Evolutionary conservation across 2,888 invertebrate genomes (phyloP).

Genomic region (Pristionchus japonicus): DNA sequence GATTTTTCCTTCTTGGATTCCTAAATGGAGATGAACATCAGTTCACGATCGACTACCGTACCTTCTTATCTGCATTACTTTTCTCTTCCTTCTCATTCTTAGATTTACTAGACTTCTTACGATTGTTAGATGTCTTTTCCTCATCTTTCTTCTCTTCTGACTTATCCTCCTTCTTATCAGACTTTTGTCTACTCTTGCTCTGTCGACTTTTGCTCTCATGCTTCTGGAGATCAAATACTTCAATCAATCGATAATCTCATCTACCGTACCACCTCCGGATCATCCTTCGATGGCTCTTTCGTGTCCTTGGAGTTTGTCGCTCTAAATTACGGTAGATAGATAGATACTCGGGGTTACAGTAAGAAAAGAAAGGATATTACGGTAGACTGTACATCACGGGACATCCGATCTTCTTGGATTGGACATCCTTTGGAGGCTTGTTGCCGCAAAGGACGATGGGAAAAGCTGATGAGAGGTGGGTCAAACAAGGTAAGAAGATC

Average conservation of each 20-base stretch:
- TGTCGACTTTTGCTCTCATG: not conserved
- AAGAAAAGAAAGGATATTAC: not conserved
- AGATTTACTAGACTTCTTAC: too few relatives aligned
- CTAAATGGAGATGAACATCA: not conserved
- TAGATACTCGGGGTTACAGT: too few relatives aligned
- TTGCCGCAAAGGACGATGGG: not conserved
- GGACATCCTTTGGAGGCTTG: not conserved
- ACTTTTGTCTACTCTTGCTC: not conserved
- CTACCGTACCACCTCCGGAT: not conserved
- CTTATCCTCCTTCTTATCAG: conserved; percentile 13
- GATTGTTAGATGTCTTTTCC: not conserved
- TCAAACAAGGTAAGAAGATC: not conserved
- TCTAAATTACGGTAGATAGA: not conserved
- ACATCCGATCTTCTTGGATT: not conserved
- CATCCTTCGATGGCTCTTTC: not conserved
- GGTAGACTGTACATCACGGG: not conserved
- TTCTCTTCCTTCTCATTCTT: conserved; percentile 26
- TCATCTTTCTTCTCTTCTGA: conserved; percentile 7
- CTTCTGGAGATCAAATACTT: not conserved
- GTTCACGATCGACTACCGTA: not conserved
- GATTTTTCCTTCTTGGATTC: conserved; percentile 7
- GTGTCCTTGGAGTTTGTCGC: not conserved
- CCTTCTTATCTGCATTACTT: conserved; percentile 18
- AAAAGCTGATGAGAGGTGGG: not conserved
- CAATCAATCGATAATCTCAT: not conserved